Evolutionary conservation across 1,140 invertebrate genomes (phyloP), one percentile per base, ranked within the genome.

Genomic region (Scaptomyza montana): DNA sequence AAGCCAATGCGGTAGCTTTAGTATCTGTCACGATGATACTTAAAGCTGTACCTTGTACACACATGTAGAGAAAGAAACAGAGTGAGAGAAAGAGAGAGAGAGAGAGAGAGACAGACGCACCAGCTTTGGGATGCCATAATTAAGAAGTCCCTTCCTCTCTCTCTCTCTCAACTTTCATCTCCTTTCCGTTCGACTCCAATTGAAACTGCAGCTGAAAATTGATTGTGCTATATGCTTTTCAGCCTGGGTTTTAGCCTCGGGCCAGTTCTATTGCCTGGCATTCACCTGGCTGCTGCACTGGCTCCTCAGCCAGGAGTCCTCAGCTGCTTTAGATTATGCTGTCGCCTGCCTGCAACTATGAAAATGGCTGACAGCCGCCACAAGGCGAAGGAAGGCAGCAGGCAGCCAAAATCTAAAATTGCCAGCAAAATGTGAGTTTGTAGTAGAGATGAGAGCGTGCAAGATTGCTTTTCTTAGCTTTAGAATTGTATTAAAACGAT

Each of bases 271-370:
- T 67, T 72, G 70, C 55, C 43, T 47, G 54, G 39, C 39, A 41
- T 43, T 10, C 50, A 59, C 10, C 28, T 54, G n/a, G 41, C 49
- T 54, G 50, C 28, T 50, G 46, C 16, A 41, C 9, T 33, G 28
- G 36, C 47, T 36, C 25, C 50, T 33, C 57, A n/a, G 12, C 39
- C n/a, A n/a, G 39, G 61, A 57, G 62, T 61, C 77, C 61, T 79
- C 59, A 51, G 60, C 73, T 68, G 65, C 62, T 51, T 77, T 49
- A 80, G 81, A 85, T 85, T 85, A 85, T 69, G 65, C 57, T 85
- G 81, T 85, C 81, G 82, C 64, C 69, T 69, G 61, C 47, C 21
- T 71, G 72, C 70, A 62, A 78, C 79, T 81, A 81, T 81, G 61
- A 81, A 77, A 81, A 70, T 66, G 78, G 55, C 81, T 80, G 77